Percentiles rank a stretch among this genome's conserved stretches.
Evolutionary conservation across 2,888 invertebrate genomes (phyloP).

Genomic region (Drosophila hawaiiensis): DNA sequence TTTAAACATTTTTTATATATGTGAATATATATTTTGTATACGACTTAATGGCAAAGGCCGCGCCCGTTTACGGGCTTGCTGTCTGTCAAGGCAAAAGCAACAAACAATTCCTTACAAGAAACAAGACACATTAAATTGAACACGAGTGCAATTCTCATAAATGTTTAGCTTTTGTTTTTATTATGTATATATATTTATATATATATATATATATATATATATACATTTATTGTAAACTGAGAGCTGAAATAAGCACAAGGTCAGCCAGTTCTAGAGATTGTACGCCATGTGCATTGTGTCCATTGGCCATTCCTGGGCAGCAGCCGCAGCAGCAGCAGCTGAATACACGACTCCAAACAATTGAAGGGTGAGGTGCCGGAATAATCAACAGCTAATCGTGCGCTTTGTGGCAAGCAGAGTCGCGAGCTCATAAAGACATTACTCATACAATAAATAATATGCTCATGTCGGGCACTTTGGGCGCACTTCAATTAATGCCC

Average conservation of each 20-base stretch:
- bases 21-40: slow-evolving; percentile 8
- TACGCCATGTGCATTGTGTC: slow-evolving; percentile 40
- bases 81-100: slow-evolving; percentile 30
- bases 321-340: not conserved
- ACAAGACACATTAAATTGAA: slow-evolving; percentile 58
- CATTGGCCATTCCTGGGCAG: slow-evolving; percentile 51
- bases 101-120: slow-evolving; percentile 51
- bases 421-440: slow-evolving; percentile 17
- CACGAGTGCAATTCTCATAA: slow-evolving; percentile 53
- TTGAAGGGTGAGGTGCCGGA: not conserved
- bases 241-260: slow-evolving; percentile 65
- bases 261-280: slow-evolving; percentile 65
- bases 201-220: not conserved
- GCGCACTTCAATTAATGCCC: slow-evolving; percentile 58
- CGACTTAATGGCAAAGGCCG: slow-evolving; percentile 42
- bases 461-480: slow-evolving; percentile 8
- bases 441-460: slow-evolving; percentile 30
- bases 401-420: slow-evolving; percentile 21
- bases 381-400: slow-evolving; percentile 44
- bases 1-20: slow-evolving; percentile 1
- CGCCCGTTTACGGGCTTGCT: slow-evolving; percentile 31
- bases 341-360: not conserved
- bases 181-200: not conserved
- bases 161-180: slow-evolving; percentile 20
- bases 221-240: slow-evolving; percentile 1